A percentile compares a stretch with the other conserved stretches of the same genome.
These are phyloP conservation scores for Acyrthosiphon pisum DNA, from an alignment of 1,140 invertebrate genomes.

Conservation along the genomic window DNA sequence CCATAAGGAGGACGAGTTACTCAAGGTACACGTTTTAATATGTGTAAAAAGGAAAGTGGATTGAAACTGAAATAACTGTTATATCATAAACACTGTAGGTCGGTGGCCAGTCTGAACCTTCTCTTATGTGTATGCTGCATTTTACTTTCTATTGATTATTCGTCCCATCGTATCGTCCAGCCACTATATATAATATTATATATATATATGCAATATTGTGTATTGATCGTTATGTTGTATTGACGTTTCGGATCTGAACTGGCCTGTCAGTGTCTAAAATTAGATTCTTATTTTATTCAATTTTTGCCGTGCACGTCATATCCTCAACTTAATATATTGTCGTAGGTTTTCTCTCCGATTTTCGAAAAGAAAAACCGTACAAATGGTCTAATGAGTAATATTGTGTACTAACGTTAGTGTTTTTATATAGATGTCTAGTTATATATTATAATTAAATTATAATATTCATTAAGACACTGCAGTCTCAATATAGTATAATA, in stretches of 20 bases:
- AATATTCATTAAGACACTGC: not conserved
- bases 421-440: not conserved
- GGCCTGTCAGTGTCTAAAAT: not conserved
- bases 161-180: slow-evolving; percentile 3
- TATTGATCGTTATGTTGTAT: not conserved
- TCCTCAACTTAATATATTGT: not conserved
- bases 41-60: slow-evolving; percentile 56
- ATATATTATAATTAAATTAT: not conserved
- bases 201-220: not conserved
- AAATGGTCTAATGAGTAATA: not conserved
- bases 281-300: not conserved
- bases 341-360: not conserved
- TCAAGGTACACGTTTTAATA: slow-evolving; percentile 50
- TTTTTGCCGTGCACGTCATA: not conserved
- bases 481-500: not conserved
- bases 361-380: not conserved
- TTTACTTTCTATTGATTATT: slow-evolving; percentile 58
- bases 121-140: slow-evolving; percentile 49
- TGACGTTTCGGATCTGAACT: not conserved
- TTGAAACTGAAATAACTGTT: slow-evolving; percentile 56
- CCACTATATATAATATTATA: not conserved
- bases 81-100: slow-evolving; percentile 55
- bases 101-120: slow-evolving; percentile 56
- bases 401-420: not conserved
- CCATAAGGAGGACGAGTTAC: slow-evolving; percentile 51